Evolutionary conservation across 64 coral and sea anemone species (phyloP).

Genomic region (Pocillopora damicornis): DNA sequence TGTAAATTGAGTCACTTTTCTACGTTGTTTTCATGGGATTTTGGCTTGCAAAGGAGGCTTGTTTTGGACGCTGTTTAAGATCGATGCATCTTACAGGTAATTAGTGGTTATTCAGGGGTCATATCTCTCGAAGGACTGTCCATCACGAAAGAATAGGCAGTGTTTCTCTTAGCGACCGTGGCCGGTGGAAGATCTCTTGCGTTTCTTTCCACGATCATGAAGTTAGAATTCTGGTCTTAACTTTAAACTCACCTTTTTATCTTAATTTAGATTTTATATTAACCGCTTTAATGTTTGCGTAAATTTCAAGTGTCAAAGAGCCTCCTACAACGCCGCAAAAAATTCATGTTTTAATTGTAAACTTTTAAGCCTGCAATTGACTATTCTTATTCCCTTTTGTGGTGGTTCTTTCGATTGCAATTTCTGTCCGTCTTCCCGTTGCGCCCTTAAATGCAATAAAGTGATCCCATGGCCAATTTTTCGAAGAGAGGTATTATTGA

Average conservation of each 20-base stretch:
- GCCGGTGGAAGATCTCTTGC: neutral
- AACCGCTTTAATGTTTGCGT: neutral
- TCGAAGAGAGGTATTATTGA: neutral
- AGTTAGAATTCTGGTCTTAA: neutral
- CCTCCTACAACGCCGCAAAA: neutral
- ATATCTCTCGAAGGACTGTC: neutral
- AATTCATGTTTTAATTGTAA: neutral
- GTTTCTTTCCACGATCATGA: slow-evolving; percentile 8
- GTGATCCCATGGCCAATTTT: neutral
- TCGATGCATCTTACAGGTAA: slow-evolving; percentile 47
- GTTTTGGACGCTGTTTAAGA: slow-evolving; percentile 36
- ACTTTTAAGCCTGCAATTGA: neutral
- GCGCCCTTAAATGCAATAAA: slow-evolving; percentile 30
- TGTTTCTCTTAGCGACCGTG: slow-evolving; percentile 6
- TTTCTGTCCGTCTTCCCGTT: neutral
- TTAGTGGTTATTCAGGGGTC: slow-evolving; percentile 17
- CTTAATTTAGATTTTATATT: neutral
- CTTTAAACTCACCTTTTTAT: neutral
- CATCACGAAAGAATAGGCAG: slow-evolving; percentile 5
- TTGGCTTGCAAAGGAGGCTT: slow-evolving; percentile 37
- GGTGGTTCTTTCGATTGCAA: slow-evolving; percentile 9
- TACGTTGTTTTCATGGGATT: slow-evolving; percentile 82
- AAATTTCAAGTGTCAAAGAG: neutral
- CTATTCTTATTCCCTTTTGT: slow-evolving; percentile 8
- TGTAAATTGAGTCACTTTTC: slow-evolving; percentile 64